Evolutionary conservation across 2,888 invertebrate species (phyloP).

Genomic region (Rapana venosa): DNA sequence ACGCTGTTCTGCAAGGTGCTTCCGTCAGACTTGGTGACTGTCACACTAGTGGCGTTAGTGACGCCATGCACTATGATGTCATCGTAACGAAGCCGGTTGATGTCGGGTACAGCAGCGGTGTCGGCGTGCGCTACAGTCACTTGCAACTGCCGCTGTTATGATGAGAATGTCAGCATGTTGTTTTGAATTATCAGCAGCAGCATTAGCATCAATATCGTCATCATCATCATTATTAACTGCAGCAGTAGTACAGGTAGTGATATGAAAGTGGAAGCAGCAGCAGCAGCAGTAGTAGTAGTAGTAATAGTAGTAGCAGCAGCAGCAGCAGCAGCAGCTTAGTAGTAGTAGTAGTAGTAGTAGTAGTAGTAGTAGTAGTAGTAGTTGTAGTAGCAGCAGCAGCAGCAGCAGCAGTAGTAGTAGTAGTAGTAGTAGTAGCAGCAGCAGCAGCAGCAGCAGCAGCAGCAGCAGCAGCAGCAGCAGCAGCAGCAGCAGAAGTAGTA

Average conservation of each 20-base stretch:
- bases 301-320: neutral
- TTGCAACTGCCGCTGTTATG: neutral
- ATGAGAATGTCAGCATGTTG: too few relatives aligned
- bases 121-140: neutral
- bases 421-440: neutral
- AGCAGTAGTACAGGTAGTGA: conserved; percentile 33
- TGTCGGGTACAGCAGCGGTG: neutral
- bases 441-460: conserved; percentile 32
- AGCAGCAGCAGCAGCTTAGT: conserved; percentile 32
- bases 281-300: conserved; percentile 26
- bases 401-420: neutral
- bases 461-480: conserved; percentile 12
- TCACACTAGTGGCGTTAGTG: neutral
- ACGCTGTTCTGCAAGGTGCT: too few relatives aligned
- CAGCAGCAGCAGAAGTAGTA: conserved; percentile 17
- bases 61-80: conserved; percentile 16
- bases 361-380: conserved; percentile 42
- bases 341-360: conserved; percentile 22
- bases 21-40: neutral
- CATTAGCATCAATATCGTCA: too few relatives aligned
- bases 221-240: too few relatives aligned
- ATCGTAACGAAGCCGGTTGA: neutral
- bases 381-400: conserved; percentile 34
- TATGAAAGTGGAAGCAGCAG: neutral
- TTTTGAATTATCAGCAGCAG: too few relatives aligned